Base-by-base conservation (phyloP, 2,888 invertebrate genomes). In the Neoitamus cyanurus region DNA sequence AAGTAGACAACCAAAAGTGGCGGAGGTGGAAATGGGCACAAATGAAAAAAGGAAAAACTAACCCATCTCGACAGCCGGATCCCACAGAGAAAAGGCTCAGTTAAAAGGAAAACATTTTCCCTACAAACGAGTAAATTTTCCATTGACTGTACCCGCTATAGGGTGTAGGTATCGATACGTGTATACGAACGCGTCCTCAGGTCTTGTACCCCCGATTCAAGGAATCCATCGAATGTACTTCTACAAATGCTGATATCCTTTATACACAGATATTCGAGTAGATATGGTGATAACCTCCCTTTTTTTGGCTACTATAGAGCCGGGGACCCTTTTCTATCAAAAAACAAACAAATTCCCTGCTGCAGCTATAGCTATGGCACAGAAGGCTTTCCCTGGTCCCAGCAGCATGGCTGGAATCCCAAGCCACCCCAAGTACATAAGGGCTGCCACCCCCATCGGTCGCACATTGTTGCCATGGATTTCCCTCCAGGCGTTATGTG, bases 391-490 rank as follows among this genome's bases (percentile, higher is more conserved):
- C 90, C 90, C 89, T 89, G 89, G 90, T 91, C 91, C 91, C 91
- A 91, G 87, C 90, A 90, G 91, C 91, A 90, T 91, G 91, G 89
- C 89, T 88, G 88, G 90, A 89, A 91, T 91, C 91, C 91, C 58
- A 89, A 91, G 91, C 91, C 90, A 90, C 90, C 88, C 86, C 86
- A 84, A 75, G 73, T 58, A 68, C 25, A 83, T 83, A 83, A 83
- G 42, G 42, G 30, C 31, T 15, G 20, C 72, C 72, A 28, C 31
- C 68, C 83, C 28, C 48, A 30, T 82, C 46, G 25, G 34, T 28
- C 42, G 20, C 58, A 83, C 72, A 72, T 72, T 72, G 83, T 83
- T 83, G 83, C 83, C 83, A 83, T 83, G 83, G 83, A 83, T 73
- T 83, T 73, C 72, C 83, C 83, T 83, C 72, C 25, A 25, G 82